Conservation (phyloP, 2,888 invertebrate species). For the Iphiclides podalirius region DNA sequence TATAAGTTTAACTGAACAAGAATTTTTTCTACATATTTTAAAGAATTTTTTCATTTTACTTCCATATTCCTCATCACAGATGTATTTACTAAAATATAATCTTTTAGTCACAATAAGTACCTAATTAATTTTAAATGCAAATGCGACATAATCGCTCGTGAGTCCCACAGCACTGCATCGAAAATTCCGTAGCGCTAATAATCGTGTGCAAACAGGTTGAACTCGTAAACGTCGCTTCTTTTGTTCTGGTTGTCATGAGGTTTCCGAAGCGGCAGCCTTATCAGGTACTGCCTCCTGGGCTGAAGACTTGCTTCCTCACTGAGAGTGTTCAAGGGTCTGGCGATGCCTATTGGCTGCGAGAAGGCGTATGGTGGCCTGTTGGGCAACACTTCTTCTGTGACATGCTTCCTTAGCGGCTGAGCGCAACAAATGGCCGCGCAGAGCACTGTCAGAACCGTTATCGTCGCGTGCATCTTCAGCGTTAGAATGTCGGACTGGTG, state of each 20-base stretch:
- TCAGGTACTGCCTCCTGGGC: slow-evolving; percentile 25
- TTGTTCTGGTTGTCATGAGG: slow-evolving; percentile 13
- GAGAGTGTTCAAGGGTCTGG: background rate
- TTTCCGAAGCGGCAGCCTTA: slow-evolving; percentile 22
- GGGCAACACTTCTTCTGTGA: background rate
- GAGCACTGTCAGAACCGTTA: slow-evolving; percentile 20
- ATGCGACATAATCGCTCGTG: too few relatives aligned
- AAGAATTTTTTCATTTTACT: too few relatives aligned
- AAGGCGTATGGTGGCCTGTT: background rate
- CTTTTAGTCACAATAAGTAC: too few relatives aligned
- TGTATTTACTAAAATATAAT: too few relatives aligned
- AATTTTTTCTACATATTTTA: too few relatives aligned
- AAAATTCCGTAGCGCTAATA: too few relatives aligned
- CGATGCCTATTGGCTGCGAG: background rate
- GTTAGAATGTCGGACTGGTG: slow-evolving; percentile 31
- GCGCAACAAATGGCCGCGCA: slow-evolving; percentile 11
- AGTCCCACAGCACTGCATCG: too few relatives aligned
- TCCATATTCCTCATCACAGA: too few relatives aligned
- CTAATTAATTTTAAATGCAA: too few relatives aligned
- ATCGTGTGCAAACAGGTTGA: slow-evolving; percentile 26
- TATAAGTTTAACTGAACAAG: too few relatives aligned
- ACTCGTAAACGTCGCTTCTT: slow-evolving; percentile 28
- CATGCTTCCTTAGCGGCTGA: background rate
- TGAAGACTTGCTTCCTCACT: background rate
- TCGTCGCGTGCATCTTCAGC: slow-evolving; percentile 27